Conservation (phyloP, 2,888 invertebrate genomes). For the Caenorhabditis sp. region DNA sequence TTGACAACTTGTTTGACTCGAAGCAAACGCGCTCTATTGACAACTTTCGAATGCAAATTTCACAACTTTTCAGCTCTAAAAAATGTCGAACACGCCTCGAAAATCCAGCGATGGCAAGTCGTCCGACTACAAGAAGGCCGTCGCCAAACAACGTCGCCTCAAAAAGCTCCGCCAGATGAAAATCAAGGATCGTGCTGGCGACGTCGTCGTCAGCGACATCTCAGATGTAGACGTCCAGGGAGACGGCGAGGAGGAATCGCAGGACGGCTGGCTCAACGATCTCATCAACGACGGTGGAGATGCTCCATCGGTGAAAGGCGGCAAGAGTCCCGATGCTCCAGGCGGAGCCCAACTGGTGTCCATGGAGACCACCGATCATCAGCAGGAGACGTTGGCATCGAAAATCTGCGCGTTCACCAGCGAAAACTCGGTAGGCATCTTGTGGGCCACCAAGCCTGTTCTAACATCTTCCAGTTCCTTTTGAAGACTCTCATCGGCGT, state of each 20-base stretch:
- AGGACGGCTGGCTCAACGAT: constrained; percentile 59
- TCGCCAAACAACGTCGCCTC: constrained; percentile 37
- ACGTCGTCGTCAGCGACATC: constrained; percentile 47
- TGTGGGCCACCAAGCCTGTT: neutral
- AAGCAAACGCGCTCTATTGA: too few species aligned
- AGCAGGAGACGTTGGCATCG: constrained; percentile 9
- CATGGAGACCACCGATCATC: constrained; percentile 25
- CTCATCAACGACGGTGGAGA: constrained; percentile 48
- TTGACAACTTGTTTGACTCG: too few species aligned
- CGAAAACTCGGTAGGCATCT: constrained; percentile 35
- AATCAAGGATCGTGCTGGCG: constrained; percentile 43
- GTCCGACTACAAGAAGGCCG: constrained; percentile 32
- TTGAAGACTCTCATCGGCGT: constrained; percentile 52
- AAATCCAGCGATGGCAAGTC: constrained; percentile 14
- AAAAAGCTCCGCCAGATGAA: constrained; percentile 45
- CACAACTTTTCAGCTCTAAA: constrained; percentile 4
- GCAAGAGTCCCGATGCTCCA: constrained; percentile 9
- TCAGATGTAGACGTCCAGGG: constrained; percentile 50
- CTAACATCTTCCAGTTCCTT: constrained; percentile 12
- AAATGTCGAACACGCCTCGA: constrained; percentile 10
- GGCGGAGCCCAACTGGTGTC: neutral
- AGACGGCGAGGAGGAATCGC: constrained; percentile 33
- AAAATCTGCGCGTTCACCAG: constrained; percentile 46
- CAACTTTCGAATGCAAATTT: neutral
- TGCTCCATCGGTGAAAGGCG: neutral